Conservation (phyloP, 2,888 invertebrate species). For the Lutraria lutraria region DNA sequence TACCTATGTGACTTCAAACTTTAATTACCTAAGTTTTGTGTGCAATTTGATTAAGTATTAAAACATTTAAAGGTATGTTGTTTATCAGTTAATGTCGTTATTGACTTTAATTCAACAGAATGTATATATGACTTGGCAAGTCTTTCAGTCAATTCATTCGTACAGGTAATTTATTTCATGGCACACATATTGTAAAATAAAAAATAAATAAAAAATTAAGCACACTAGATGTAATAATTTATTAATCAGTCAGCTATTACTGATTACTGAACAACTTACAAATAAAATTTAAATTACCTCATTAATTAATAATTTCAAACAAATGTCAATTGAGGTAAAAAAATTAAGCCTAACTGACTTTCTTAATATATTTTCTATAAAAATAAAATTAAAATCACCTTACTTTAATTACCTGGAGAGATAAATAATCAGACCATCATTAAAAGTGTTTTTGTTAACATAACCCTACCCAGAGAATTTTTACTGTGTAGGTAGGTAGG, state of each 20-base stretch:
- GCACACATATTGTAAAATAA: background rate
- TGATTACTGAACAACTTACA: background rate
- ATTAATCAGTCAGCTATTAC: background rate
- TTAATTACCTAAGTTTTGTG: constrained; percentile 18
- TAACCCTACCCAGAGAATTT: no score
- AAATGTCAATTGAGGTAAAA: no score
- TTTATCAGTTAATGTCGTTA: background rate
- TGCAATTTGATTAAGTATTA: constrained; percentile 21
- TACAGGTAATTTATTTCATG: constrained; percentile 5
- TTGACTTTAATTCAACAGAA: background rate
- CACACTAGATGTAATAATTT: background rate
- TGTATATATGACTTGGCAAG: constrained; percentile 1
- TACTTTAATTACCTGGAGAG: no score
- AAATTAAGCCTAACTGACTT: no score
- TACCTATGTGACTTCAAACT: background rate
- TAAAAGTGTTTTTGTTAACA: no score
- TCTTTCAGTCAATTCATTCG: background rate
- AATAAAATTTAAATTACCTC: background rate
- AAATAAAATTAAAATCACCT: no score
- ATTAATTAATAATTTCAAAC: background rate
- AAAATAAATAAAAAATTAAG: no score
- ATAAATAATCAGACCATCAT: no score
- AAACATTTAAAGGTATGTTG: constrained; percentile 22
- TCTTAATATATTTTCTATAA: no score
- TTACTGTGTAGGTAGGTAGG: no score